phyloP scores from a whole-genome alignment of 1,140 invertebrate species.

The Nebria ingens region DNA sequence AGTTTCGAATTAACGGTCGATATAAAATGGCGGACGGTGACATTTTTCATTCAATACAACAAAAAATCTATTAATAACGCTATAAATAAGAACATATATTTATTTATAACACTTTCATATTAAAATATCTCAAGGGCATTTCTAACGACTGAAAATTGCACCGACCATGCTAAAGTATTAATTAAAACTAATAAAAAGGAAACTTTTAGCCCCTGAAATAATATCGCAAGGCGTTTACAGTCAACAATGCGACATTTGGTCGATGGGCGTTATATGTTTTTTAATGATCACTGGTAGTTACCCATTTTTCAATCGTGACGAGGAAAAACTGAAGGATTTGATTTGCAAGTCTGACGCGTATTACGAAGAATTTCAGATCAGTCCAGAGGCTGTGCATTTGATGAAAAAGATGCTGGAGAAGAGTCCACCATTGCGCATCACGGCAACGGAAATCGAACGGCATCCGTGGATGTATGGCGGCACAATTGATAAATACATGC shows the following conservation, averaged over 20 bases:
- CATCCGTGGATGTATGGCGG: slow-evolving; percentile 41
- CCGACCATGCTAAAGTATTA: neutral
- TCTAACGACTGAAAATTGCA: too few relatives aligned
- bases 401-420: slow-evolving; percentile 37
- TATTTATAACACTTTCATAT: too few relatives aligned
- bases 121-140: too few relatives aligned
- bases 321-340: slow-evolving; percentile 24
- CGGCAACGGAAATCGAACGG: slow-evolving; percentile 39
- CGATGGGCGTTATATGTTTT: slow-evolving; percentile 46
- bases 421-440: slow-evolving; percentile 42
- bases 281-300: slow-evolving; percentile 33
- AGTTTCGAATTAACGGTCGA: too few relatives aligned
- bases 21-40: too few relatives aligned
- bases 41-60: too few relatives aligned
- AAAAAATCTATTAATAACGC: too few relatives aligned
- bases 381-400: slow-evolving; percentile 32
- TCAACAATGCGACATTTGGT: slow-evolving; percentile 49
- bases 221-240: slow-evolving; percentile 43
- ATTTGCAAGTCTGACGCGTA: slow-evolving; percentile 27
- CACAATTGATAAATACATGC: slow-evolving; percentile 16
- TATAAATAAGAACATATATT: too few relatives aligned
- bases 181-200: slow-evolving; percentile 8
- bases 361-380: slow-evolving; percentile 14
- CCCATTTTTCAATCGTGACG: slow-evolving; percentile 30
- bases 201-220: slow-evolving; percentile 43